These are phyloP conservation scores for Atta texana DNA, from an alignment of 1,140 invertebrate species.

Conservation along the genomic window DNA sequence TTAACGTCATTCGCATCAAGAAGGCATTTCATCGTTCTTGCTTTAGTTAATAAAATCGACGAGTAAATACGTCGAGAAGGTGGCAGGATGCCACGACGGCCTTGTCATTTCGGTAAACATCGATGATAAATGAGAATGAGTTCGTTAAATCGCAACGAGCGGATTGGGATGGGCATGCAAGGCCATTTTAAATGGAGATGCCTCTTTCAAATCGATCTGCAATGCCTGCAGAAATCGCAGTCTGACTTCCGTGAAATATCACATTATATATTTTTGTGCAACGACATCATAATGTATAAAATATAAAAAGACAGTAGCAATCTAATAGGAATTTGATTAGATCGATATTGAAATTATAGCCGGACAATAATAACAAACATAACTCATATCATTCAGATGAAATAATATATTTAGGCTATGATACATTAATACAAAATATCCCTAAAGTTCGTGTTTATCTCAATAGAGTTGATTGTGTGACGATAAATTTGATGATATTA, in stretches of 20 bases:
- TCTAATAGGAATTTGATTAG: slow-evolving; percentile 7
- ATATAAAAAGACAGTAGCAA: background rate
- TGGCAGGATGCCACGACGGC: slow-evolving; percentile 33
- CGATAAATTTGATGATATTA: background rate
- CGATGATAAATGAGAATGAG: slow-evolving; percentile 56
- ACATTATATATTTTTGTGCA: background rate
- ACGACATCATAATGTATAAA: background rate
- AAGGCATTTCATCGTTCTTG: background rate
- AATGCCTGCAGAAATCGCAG: background rate
- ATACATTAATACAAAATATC: background rate
- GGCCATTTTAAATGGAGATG: slow-evolving; percentile 29
- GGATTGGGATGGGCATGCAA: background rate
- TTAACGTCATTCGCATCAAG: slow-evolving; percentile 18
- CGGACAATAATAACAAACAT: background rate
- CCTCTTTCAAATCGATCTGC: background rate
- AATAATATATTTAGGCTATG: slow-evolving; percentile 20
- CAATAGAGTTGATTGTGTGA: background rate
- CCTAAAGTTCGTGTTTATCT: background rate
- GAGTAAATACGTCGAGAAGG: slow-evolving; percentile 18
- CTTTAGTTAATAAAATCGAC: slow-evolving; percentile 55
- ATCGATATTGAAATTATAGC: slow-evolving; percentile 31
- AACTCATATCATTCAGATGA: background rate
- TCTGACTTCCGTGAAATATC: slow-evolving; percentile 4
- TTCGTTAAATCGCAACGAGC: slow-evolving; percentile 11
- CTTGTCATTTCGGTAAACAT: slow-evolving; percentile 56